phyloP scores from a whole-genome alignment of 2,888 invertebrate species.

The Andrena hattorfiana region DNA sequence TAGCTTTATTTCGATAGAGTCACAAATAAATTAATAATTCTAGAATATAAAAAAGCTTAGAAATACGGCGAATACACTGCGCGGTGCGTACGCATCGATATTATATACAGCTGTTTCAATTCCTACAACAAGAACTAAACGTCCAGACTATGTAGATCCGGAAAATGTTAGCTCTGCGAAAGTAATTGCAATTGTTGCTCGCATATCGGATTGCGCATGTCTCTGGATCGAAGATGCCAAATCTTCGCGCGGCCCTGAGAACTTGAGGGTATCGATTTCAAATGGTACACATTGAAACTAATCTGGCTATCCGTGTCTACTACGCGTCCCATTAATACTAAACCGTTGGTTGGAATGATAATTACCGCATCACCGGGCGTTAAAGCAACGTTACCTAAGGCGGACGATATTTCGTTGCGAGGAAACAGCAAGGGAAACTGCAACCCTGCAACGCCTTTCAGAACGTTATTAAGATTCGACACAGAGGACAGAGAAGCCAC shows the following conservation, averaged over 20 bases:
- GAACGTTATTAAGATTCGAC: neutral
- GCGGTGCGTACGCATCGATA: neutral
- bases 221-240: constrained; percentile 53
- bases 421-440: constrained; percentile 41
- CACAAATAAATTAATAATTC: constrained; percentile 6
- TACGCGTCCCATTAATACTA: constrained; percentile 59
- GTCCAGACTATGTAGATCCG: neutral
- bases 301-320: constrained; percentile 56
- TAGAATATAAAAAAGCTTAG: neutral
- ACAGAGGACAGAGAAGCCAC: neutral
- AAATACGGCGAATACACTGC: neutral
- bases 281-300: constrained; percentile 51
- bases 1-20: neutral
- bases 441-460: neutral
- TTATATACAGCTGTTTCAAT: neutral
- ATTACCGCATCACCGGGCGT: constrained; percentile 67
- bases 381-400: constrained; percentile 52
- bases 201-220: constrained; percentile 56
- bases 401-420: constrained; percentile 48
- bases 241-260: constrained; percentile 25
- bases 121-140: too few species aligned
- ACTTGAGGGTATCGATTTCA: neutral
- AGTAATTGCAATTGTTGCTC: constrained; percentile 2
- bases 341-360: constrained; percentile 53
- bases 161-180: neutral